A percentile compares a stretch with the other conserved stretches of the same genome.
phyloP scores from a whole-genome alignment of 2,113 vertebrate species.

The Marmota flaviventris region DNA sequence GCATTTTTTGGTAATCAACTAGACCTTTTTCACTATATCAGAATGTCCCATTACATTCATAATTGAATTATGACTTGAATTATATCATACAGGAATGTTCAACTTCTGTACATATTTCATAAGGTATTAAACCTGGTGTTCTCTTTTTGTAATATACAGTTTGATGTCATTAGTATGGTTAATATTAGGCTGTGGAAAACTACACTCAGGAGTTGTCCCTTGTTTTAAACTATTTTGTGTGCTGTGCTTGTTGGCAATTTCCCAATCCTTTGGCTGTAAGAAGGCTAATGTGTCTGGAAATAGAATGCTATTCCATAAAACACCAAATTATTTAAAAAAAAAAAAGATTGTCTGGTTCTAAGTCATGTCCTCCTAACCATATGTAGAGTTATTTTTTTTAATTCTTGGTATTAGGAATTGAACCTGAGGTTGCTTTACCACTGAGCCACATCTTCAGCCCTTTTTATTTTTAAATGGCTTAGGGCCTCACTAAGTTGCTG shows the following conservation, averaged over 20 bases:
- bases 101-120: slow-evolving; percentile 75
- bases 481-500: too few relatives aligned
- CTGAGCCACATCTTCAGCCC: too few relatives aligned
- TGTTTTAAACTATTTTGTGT: slow-evolving; percentile 54
- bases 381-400: background rate
- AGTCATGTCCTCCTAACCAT: background rate
- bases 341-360: background rate
- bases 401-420: too few relatives aligned
- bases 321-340: slow-evolving; percentile 1
- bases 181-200: slow-evolving; percentile 22
- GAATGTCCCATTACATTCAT: slow-evolving; percentile 54
- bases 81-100: slow-evolving; percentile 57
- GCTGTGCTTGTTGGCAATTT: slow-evolving; percentile 47
- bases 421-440: too few relatives aligned
- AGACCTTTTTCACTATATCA: slow-evolving; percentile 56
- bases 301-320: background rate
- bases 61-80: slow-evolving; percentile 71
- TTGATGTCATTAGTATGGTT: slow-evolving; percentile 30
- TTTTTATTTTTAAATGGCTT: too few relatives aligned
- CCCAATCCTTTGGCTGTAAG: background rate
- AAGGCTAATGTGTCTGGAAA: background rate
- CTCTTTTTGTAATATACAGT: slow-evolving; percentile 25
- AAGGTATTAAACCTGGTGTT: slow-evolving; percentile 70
- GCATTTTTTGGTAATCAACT: slow-evolving; percentile 29
- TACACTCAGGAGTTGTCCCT: slow-evolving; percentile 12